Base-by-base conservation (phyloP, 2,888 invertebrate genomes). In the Xylota segnis region DNA sequence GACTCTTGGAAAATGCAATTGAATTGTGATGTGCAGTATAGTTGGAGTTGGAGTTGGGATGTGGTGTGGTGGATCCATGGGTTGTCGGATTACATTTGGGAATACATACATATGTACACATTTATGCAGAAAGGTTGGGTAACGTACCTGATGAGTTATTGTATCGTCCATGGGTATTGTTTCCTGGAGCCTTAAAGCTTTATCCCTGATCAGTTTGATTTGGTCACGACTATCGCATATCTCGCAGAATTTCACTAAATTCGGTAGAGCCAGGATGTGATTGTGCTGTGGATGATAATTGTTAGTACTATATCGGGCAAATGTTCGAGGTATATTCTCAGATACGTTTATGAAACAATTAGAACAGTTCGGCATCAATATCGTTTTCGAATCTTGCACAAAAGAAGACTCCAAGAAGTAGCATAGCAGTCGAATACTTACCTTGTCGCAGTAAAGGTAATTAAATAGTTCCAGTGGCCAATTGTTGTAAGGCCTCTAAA, bases 201-300 rank as follows among this genome's bases (percentile, higher is more conserved):
- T 94, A 87, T 96, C 95, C 89, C 96, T 93, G 94, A 97, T 95
- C 96, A 96, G 96, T 88, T 94, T 94, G 92, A 95, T 97, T 91
- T 97, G 97, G 47, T 94, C 93, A 89, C 94, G 94, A 90, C 96
- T 96, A 27, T 94, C 94, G 89, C 96, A 96, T 76, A 97, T 93
- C 91, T 97, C 97, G 0, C 96, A 96, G 88, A 97, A 94, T 84
- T 95, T 94, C 12, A 96, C 93, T 84, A 96, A 93, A 89, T 95
- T 95, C 86, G 94, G 94, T 5, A 95, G 92, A 32, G 94, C 94
- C 90, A 95, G 94, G 56, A 94, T 93, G 88, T 92, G 90, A 89
- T 92, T 91, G 83, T 90, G 89, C 92, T 92, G 88, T 32, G 88
- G 54, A 50, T 10, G 50, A 50, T 27, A 65, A 16, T 45, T 14